Evolutionary conservation across 1,140 invertebrate species (phyloP), one percentile per base, ranked within the genome.

Genomic region (Diabrotica undecimpunctata): DNA sequence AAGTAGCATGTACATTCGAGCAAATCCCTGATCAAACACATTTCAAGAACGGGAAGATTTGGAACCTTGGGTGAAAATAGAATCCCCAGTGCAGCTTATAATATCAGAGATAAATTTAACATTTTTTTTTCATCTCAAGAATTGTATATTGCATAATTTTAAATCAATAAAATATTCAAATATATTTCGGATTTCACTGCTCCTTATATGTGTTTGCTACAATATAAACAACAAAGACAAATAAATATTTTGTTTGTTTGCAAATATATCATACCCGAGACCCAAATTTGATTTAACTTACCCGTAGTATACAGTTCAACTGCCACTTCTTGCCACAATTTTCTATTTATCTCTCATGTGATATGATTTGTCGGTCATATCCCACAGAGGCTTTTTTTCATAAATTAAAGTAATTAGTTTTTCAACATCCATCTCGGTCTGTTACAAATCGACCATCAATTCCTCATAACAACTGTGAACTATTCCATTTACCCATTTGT

Each of bases 51-150:
- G 5, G 35, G 6, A 51, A 36, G 57, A 61, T 60, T 51, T 60
- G 57, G 46, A 65, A 58, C 13, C 36, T 11, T 51, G 11, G 37
- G 52, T 60, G 25, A 60, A 46, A 64, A 65, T 4, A 56, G 56
- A 57, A 12, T n/a, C 6, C 25, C 64, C 46, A 56, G 11, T 13
- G 13, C 56, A 57, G 64, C 56, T 57, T 65, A 65, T 61, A 46
- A 39, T 38, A 38, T 65, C 39, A 50, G 57, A 61, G 51, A 61
- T 52, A 59, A 60, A 65, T 51, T 65, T 52, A 60, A 61, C 52
- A 51, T 12, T 60, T 60, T 41, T n/a, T 65, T 65, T 60, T n/a
- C 35, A 10, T 65, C 14, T 53, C 41, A 60, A 61, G 12, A 60
- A 60, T 11, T 52, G 37, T 52, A 53, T 50, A 64, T 7, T 56